Percentiles rank a stretch among this genome's conserved stretches.
Evolutionary conservation across 2,113 vertebrate genomes (phyloP).

Genomic region (Symphodus melops): DNA sequence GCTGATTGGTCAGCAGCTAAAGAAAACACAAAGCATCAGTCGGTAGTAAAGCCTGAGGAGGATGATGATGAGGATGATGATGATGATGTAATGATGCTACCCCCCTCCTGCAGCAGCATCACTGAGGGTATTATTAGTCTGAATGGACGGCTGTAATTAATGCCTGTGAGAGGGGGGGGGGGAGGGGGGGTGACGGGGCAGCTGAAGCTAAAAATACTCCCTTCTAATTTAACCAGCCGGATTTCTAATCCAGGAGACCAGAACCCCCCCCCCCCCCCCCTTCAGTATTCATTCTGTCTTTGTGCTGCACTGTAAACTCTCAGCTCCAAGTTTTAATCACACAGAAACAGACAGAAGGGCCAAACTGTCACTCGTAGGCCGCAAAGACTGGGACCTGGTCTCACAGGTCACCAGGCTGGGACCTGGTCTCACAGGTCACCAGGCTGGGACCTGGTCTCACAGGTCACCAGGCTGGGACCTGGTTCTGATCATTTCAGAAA

Average conservation of each 20-base stretch:
- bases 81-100: neutral
- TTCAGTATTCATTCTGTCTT: neutral
- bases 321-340: too few relatives aligned
- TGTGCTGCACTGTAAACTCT: neutral
- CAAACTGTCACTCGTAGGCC: too few relatives aligned
- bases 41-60: too few relatives aligned
- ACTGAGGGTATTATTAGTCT: constrained; percentile 71
- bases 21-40: neutral
- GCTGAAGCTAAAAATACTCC: constrained; percentile 47
- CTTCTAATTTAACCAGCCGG: constrained; percentile 45
- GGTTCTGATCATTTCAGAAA: too few relatives aligned
- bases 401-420: too few relatives aligned
- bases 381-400: too few relatives aligned
- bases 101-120: constrained; percentile 28
- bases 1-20: neutral
- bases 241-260: constrained; percentile 39
- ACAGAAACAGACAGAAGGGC: too few relatives aligned
- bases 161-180: constrained; percentile 16
- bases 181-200: neutral
- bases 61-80: neutral
- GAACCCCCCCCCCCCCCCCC: neutral
- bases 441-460: too few relatives aligned
- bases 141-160: constrained; percentile 72
- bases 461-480: too few relatives aligned
- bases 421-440: too few relatives aligned